Conservation (phyloP, 2,113 vertebrate genomes). For the Tupaia chinensis region DNA sequence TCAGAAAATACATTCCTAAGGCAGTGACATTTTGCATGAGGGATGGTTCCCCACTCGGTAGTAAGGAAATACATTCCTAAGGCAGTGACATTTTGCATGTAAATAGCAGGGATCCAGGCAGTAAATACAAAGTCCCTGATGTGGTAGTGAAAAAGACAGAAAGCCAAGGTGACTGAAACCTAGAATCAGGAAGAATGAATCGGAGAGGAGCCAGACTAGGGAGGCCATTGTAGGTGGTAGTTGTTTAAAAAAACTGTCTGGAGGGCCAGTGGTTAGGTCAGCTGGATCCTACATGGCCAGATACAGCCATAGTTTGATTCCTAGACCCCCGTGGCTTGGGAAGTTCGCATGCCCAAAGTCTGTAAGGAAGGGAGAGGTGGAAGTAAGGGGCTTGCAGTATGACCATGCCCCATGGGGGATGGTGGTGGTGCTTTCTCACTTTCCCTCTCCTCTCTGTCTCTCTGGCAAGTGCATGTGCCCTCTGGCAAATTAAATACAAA, state of each 20-base stretch:
- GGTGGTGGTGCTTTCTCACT: too few species aligned
- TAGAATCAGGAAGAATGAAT: not conserved
- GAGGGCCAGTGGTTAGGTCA: too few species aligned
- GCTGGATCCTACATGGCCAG: too few species aligned
- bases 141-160: not conserved
- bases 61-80: slow-evolving; percentile 19
- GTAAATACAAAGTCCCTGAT: not conserved
- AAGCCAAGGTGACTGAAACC: not conserved
- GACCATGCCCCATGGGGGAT: too few species aligned
- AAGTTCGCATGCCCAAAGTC: too few species aligned
- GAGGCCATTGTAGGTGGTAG: not conserved
- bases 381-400: too few species aligned
- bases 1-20: slow-evolving; percentile 36
- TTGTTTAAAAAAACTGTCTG: not conserved
- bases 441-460: too few species aligned
- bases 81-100: slow-evolving; percentile 35
- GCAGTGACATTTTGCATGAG: slow-evolving; percentile 17
- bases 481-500: not conserved
- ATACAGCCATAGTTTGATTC: too few species aligned
- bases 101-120: not conserved
- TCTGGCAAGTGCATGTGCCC: too few species aligned
- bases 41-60: too few species aligned
- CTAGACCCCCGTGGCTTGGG: too few species aligned
- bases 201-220: not conserved
- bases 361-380: too few species aligned